Base-by-base conservation (phyloP, 2,797 vertebrate genomes). In the Helarctos malayanus region DNA sequence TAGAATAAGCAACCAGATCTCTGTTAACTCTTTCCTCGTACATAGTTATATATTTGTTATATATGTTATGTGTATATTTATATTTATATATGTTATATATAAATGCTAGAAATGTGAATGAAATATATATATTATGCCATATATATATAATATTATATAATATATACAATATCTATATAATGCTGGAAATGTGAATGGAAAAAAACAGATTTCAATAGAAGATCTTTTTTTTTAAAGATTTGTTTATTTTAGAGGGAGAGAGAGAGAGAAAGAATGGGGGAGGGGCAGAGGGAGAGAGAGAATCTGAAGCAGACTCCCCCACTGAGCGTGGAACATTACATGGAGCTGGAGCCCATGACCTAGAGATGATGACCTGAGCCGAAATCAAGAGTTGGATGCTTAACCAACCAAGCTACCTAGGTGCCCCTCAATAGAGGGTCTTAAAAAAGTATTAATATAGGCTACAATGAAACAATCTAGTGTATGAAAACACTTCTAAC, bases 381-480 rank as follows among this genome's bases (percentile, higher is more conserved):
- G 0, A 65, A 65, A n/a, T 65, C 61, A 65, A n/a, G 61, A n/a
- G 61, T 18, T 18, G 61, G 7, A 15, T 65, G 32, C 61, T 65
- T n/a, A 65, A 65, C 7, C 32, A 65, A n/a, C 7, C 7, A 15
- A 65, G 61, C 32, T 32, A 65, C 32, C 61, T 6, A 65, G 15
- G 15, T 65, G 61, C 32, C 15, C 14, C 61, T 65, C 61, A 65
- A 65, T 65, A 16, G 7, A 61, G 71, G 13, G 84, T 84, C 63
- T 65, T 91, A 18, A 41, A 79, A 81, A 81, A 71, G 52, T 41
- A 87, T 57, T 93, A 27, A 89, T 94, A 65, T 81, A 90, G 56
- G 9, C 8, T 79, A 82, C 10, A 73, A 12, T n/a, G 27, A 96
- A 97, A 91, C 78, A 18, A 69, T 93, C 19, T 10, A 32, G 1